A percentile compares a stretch with the other conserved stretches of the same genome.
Conservation (phyloP, 64 coral and sea anemone genomes). For the Dendronephthya gigantea region DNA sequence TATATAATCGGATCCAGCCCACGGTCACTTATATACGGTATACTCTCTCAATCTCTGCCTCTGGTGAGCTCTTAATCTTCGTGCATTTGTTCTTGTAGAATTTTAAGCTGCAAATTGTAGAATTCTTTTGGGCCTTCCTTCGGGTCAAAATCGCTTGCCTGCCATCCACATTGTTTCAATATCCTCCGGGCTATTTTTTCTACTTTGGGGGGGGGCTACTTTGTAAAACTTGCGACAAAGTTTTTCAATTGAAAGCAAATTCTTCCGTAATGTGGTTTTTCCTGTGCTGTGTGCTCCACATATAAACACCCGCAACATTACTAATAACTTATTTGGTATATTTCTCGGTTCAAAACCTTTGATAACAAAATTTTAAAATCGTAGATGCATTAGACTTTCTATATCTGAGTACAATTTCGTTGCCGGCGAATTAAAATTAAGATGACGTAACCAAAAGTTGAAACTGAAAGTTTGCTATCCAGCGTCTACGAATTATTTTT, state of each 20-base stretch:
- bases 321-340: background rate
- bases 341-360: too few species aligned
- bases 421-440: too few species aligned
- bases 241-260: slow-evolving; percentile 35
- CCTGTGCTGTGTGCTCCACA: slow-evolving; percentile 90
- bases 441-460: too few species aligned
- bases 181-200: slow-evolving; percentile 66
- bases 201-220: too few species aligned
- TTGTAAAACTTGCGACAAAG: background rate
- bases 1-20: slow-evolving; percentile 79
- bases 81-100: slow-evolving; percentile 46
- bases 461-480: too few species aligned
- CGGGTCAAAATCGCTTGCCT: slow-evolving; percentile 79
- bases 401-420: too few species aligned
- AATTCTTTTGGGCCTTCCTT: slow-evolving; percentile 47
- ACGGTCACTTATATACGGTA: slow-evolving; percentile 62
- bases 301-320: slow-evolving; percentile 50
- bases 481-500: too few species aligned
- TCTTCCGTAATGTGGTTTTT: slow-evolving; percentile 61
- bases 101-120: slow-evolving; percentile 54
- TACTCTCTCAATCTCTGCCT: too few species aligned
- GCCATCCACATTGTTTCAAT: slow-evolving; percentile 45
- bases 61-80: slow-evolving; percentile 28
- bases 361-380: too few species aligned
- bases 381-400: too few species aligned